phyloP scores from a whole-genome alignment of 2,888 invertebrate species.

The Ochropacha duplaris region DNA sequence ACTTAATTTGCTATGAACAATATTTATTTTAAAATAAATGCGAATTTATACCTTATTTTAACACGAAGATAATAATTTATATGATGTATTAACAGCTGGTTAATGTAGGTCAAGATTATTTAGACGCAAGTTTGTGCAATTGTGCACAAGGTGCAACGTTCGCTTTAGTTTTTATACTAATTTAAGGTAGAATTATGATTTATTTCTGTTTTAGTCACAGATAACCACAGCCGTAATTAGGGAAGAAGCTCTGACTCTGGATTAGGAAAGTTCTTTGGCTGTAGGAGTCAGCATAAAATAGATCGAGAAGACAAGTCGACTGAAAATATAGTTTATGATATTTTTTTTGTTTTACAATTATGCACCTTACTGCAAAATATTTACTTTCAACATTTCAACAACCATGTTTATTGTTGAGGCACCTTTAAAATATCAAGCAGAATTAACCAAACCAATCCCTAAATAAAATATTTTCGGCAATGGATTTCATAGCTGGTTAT shows the following conservation, averaged over 20 bases:
- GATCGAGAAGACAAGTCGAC: too few species aligned
- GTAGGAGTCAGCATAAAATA: too few species aligned
- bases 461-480: not conserved
- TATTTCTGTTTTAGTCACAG: not conserved
- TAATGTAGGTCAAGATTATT: constrained; percentile 57
- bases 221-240: not conserved
- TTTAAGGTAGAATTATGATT: not conserved
- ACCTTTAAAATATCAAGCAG: not conserved
- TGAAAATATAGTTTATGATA: too few species aligned
- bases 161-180: constrained; percentile 2
- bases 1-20: constrained; percentile 14
- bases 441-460: not conserved
- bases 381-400: too few species aligned
- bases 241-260: too few species aligned
- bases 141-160: constrained; percentile 14
- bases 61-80: constrained; percentile 40
- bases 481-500: not conserved
- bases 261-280: too few species aligned
- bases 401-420: too few species aligned
- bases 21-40: constrained; percentile 17
- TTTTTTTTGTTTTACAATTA: too few species aligned
- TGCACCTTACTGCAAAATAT: too few species aligned
- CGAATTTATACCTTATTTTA: constrained; percentile 24
- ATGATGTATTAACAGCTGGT: constrained; percentile 26
- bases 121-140: constrained; percentile 33